A percentile compares a stretch with the other conserved stretches of the same genome.
These are phyloP conservation scores for Engraulis encrasicolus DNA, from an alignment of 2,113 vertebrate species.

Conservation along the genomic window DNA sequence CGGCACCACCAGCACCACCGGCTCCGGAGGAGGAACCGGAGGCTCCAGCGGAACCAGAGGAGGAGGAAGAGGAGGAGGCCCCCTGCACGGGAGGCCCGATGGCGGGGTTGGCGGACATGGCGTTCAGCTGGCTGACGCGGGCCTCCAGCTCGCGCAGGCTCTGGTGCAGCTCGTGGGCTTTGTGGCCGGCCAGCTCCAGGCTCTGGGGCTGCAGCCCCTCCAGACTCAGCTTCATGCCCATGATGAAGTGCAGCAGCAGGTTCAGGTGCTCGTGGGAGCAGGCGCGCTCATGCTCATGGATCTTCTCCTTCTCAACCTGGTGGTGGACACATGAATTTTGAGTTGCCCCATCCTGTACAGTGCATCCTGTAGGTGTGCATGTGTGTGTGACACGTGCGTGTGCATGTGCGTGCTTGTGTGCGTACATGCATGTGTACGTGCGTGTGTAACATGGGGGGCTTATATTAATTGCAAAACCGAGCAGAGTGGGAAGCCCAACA, in stretches of 20 bases:
- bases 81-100: constrained; percentile 72
- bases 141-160: constrained; percentile 74
- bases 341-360: no score
- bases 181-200: constrained; percentile 75
- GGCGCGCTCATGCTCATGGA: constrained; percentile 82
- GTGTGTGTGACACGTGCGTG: not conserved
- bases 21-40: not conserved
- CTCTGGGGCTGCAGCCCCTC: constrained; percentile 77
- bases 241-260: constrained; percentile 83
- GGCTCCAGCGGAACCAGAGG: no score
- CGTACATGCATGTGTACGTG: no score
- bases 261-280: constrained; percentile 85
- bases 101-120: constrained; percentile 48
- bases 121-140: constrained; percentile 68
- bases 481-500: not conserved
- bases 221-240: constrained; percentile 78
- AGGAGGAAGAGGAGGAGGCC: constrained; percentile 56
- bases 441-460: no score
- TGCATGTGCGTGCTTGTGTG: not conserved
- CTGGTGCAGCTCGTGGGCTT: constrained; percentile 74
- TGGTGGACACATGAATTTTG: no score
- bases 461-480: no score
- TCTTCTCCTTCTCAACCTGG: constrained; percentile 87
- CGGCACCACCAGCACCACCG: constrained; percentile 44
- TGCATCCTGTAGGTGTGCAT: no score